Evolutionary conservation across 2,888 invertebrate genomes (phyloP).

Genomic region (Cerceris ruficornis): DNA sequence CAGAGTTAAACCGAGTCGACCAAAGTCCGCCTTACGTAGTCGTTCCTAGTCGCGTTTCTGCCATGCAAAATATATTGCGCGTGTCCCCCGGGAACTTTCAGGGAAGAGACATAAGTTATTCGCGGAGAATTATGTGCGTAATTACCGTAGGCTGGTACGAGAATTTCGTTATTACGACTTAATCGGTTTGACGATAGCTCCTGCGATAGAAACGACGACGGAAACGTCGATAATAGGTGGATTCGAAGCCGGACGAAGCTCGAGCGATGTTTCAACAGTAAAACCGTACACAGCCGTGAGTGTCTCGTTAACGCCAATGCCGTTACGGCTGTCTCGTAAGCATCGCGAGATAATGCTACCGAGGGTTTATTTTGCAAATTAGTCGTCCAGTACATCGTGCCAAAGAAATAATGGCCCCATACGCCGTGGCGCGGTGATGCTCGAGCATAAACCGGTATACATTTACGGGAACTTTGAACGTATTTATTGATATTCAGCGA

Average conservation of each 20-base stretch:
- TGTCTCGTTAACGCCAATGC: slow-evolving; percentile 26
- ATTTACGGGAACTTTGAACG: slow-evolving; percentile 27
- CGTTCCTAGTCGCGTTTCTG: slow-evolving; percentile 16
- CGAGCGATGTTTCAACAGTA: not conserved
- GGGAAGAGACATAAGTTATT: no score
- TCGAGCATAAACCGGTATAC: slow-evolving; percentile 50
- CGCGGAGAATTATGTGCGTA: not conserved
- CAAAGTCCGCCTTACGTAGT: slow-evolving; percentile 37
- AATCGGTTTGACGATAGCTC: no score
- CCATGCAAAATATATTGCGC: not conserved
- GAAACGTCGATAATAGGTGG: not conserved
- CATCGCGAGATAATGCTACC: slow-evolving; percentile 29
- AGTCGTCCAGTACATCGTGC: slow-evolving; percentile 25
- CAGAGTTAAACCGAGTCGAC: slow-evolving; percentile 52
- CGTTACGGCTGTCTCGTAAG: slow-evolving; percentile 6
- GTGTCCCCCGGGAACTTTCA: not conserved
- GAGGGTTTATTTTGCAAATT: slow-evolving; percentile 45
- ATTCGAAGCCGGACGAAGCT: not conserved
- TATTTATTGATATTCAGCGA: slow-evolving; percentile 37
- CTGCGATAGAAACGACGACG: not conserved
- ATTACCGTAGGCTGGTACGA: not conserved
- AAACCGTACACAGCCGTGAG: slow-evolving; percentile 2
- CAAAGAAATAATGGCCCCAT: slow-evolving; percentile 49
- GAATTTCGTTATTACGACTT: no score
- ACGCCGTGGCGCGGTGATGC: slow-evolving; percentile 13